Percentiles rank a stretch among this genome's conserved stretches.
Evolutionary conservation across 2,113 vertebrate species (phyloP).

Genomic region (Pongo pygmaeus): DNA sequence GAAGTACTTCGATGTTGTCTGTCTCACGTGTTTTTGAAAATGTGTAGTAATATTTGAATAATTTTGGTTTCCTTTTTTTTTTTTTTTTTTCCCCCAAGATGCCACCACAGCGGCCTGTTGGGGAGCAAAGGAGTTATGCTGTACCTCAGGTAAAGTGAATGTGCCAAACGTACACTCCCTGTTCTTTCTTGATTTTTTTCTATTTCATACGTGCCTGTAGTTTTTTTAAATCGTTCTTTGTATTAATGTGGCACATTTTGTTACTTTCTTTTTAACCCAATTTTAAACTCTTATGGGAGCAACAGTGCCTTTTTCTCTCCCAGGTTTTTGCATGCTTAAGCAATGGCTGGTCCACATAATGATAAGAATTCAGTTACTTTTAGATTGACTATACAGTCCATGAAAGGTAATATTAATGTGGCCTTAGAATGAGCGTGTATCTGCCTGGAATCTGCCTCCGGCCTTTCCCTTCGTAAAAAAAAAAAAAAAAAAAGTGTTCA

Average conservation of each 20-base stretch:
- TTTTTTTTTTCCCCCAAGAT: constrained; percentile 79
- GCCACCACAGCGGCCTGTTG: constrained; percentile 84
- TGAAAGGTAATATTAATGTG: background rate
- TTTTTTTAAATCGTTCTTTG: no score
- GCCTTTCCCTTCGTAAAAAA: background rate
- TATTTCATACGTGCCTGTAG: no score
- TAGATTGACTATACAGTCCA: background rate
- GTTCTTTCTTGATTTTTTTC: background rate
- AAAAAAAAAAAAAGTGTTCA: background rate
- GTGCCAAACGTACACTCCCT: background rate
- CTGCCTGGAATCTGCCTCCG: background rate
- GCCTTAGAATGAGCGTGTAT: constrained; percentile 24
- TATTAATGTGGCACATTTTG: no score
- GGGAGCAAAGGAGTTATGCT: constrained; percentile 85
- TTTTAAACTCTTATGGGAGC: background rate
- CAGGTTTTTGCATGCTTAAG: background rate
- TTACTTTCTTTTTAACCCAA: no score
- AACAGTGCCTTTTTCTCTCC: background rate
- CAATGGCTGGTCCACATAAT: background rate
- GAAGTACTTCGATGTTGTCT: background rate
- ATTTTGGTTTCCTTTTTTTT: background rate
- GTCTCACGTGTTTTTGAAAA: background rate
- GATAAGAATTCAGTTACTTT: background rate
- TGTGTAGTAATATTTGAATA: background rate
- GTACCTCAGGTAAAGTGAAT: constrained; percentile 83